Evolutionary conservation across 2,888 invertebrate genomes (phyloP).

Genomic region (Drosophila pseudotalamancana): DNA sequence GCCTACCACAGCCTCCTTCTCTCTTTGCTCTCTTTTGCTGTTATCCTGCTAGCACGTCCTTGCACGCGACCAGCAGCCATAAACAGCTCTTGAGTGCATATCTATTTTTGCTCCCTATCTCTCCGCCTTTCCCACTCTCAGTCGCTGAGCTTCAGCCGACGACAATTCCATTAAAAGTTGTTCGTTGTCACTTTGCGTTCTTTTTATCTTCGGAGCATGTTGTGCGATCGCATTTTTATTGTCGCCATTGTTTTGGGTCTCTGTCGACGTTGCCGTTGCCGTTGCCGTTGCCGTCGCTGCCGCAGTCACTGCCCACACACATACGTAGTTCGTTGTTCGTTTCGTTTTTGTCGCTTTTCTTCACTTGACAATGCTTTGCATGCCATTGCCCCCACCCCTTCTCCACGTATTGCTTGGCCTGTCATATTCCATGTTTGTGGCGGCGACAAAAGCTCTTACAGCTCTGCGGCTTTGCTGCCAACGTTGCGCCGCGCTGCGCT

Average conservation of each 20-base stretch:
- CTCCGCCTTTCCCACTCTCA: background rate
- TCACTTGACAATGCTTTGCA: constrained; percentile 79
- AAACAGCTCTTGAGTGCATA: constrained; percentile 45
- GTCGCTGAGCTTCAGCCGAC: constrained; percentile 54
- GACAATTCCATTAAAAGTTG: constrained; percentile 81
- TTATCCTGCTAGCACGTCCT: constrained; percentile 59
- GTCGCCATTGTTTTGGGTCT: constrained; percentile 75
- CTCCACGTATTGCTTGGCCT: constrained; percentile 42
- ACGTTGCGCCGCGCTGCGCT: constrained; percentile 21
- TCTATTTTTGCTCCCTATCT: constrained; percentile 17
- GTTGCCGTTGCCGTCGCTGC: constrained; percentile 8
- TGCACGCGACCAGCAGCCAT: constrained; percentile 57
- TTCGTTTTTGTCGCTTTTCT: constrained; percentile 68
- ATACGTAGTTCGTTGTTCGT: constrained; percentile 21
- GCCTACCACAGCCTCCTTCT: background rate
- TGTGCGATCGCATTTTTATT: constrained; percentile 81
- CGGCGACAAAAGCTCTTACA: constrained; percentile 73
- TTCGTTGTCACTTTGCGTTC: constrained; percentile 79
- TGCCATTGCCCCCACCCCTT: constrained; percentile 22
- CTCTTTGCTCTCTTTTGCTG: background rate
- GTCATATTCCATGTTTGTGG: constrained; percentile 79
- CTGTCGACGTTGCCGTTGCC: constrained; percentile 11
- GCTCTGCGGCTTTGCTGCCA: constrained; percentile 15
- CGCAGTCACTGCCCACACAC: constrained; percentile 55
- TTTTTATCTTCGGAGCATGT: constrained; percentile 75